phyloP scores from a whole-genome alignment of 2,113 vertebrate genomes.

The Rhipidura dahli region DNA sequence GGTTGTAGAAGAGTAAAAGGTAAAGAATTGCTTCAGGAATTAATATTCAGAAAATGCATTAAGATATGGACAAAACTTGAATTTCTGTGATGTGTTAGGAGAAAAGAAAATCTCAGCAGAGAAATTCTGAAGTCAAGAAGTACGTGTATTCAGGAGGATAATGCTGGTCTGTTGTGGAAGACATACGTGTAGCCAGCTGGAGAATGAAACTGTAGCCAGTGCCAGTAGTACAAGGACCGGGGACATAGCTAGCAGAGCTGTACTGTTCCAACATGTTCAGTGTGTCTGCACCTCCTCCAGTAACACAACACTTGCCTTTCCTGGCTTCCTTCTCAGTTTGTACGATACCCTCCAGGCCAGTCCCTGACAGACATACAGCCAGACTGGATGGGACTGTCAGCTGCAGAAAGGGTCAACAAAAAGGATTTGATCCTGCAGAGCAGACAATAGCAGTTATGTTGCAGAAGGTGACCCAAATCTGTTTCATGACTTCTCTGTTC shows the following conservation, averaged over 20 bases:
- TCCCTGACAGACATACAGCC: background rate
- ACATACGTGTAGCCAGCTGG: background rate
- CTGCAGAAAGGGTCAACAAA: background rate
- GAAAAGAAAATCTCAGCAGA: background rate
- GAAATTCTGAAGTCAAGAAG: background rate
- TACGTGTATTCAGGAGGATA: background rate
- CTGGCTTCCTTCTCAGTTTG: background rate
- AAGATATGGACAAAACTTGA: background rate
- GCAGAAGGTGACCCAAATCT: background rate
- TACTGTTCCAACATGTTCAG: background rate
- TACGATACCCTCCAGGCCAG: background rate
- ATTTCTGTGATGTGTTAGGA: background rate
- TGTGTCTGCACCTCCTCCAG: background rate
- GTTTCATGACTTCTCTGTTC: background rate
- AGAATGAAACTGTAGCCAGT: background rate
- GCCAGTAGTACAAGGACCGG: constrained; percentile 15
- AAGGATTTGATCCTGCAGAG: background rate
- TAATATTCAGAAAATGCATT: background rate
- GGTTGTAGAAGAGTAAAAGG: background rate
- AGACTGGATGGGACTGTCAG: background rate
- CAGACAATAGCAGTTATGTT: background rate
- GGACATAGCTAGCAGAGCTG: constrained; percentile 15
- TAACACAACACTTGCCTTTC: background rate
- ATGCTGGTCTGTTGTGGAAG: background rate
- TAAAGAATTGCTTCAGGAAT: background rate